A percentile compares a stretch with the other conserved stretches of the same genome.
These are phyloP conservation scores for Belonocnema kinseyi DNA, from an alignment of 1,140 invertebrate species.

Conservation along the genomic window DNA sequence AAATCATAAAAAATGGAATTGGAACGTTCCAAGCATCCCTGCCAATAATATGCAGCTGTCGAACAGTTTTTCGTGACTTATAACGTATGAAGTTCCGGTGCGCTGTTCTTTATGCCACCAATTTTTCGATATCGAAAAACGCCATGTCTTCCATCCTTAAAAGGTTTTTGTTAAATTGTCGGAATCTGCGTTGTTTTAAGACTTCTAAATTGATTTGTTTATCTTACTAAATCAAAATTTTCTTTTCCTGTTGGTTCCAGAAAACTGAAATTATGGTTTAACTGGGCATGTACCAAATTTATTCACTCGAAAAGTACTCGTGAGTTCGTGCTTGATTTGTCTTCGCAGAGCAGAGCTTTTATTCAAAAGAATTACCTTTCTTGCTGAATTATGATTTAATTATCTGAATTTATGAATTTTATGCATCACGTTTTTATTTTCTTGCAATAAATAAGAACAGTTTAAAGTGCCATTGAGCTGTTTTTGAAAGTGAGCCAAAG, in stretches of 20 bases:
- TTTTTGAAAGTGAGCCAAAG: conserved; percentile 40
- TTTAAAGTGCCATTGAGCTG: conserved; percentile 35
- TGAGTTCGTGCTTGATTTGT: background rate
- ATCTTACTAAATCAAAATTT: background rate
- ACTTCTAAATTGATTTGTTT: background rate
- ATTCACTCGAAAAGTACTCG: conserved; percentile 10
- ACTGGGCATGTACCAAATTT: background rate
- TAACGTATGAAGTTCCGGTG: too few relatives aligned
- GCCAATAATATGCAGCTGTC: too few relatives aligned
- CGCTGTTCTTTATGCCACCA: too few relatives aligned
- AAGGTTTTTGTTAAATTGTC: too few relatives aligned
- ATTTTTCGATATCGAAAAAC: too few relatives aligned
- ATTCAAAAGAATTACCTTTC: conserved; percentile 1
- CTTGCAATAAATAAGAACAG: conserved; percentile 31
- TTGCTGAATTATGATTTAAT: background rate
- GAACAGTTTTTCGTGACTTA: too few relatives aligned
- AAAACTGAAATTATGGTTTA: conserved; percentile 1
- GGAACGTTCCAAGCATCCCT: too few relatives aligned
- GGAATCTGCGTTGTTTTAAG: background rate
- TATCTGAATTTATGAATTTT: background rate
- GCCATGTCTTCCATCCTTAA: too few relatives aligned
- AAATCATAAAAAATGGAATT: too few relatives aligned
- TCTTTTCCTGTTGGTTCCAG: background rate
- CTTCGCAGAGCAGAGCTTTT: background rate
- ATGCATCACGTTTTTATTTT: background rate